Base-by-base conservation (phyloP, 2,113 vertebrate species). In the Nerophis ophidion region DNA sequence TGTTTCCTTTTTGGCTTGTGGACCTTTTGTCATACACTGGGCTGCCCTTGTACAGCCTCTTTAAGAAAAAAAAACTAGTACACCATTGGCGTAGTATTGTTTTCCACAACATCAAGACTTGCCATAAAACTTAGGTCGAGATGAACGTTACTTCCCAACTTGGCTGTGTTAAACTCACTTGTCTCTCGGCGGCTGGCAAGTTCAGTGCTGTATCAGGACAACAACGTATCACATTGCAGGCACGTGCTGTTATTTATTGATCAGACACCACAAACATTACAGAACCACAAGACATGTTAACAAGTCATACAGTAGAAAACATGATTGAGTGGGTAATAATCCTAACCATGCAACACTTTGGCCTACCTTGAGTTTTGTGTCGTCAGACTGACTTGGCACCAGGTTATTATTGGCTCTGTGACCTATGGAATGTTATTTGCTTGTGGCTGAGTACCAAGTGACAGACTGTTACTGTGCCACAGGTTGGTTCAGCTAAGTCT, bases 361-460 rank as follows among this genome's bases (percentile, higher is more conserved):
- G 72, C 50, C 48, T 60, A 68, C 19, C 13, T 70, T 59, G 67
- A 61, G 49, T 50, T 63, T 44, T 44, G 16, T 81, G 69, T 70
- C 65, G 64, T 65, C 57, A 60, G 46, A 81, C 66, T 58, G 36
- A 73, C 68, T 77, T 80, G 69, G 77, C 76, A 68, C 52, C 36
- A 47, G 53, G 52, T 68, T 77, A 59, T 69, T 76, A 61, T 64
- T 69, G 65, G 34, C 53, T 71, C 66, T 59, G 48, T 71, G 57
- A 79, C 70, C 63, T 50, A 61, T 73, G 61, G 71, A 57, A 74
- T 74, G 62, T 72, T 72, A 65, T 78, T 68, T 80, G 61, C 60
- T 72, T 72, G 50, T 81, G 71, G 68, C 80, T 67, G 57, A 47
- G 53, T 51, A 76, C 80, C 70, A 77, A 75, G 66, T 74, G 61